Evolutionary conservation across 2,113 vertebrate genomes (phyloP).

Genomic region (Larimichthys polyactis): DNA sequence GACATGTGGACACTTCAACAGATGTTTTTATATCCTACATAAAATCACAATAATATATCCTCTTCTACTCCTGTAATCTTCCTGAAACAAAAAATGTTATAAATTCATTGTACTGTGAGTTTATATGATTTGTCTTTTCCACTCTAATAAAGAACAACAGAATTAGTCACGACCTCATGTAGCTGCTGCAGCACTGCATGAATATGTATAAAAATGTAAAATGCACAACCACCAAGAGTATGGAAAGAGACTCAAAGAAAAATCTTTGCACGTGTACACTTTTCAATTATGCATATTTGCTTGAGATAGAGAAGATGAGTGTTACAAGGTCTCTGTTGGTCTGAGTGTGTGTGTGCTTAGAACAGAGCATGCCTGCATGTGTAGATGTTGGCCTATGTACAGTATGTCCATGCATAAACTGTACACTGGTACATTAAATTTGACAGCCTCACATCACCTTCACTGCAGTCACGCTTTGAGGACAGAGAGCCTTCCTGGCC

Average conservation of each 20-base stretch:
- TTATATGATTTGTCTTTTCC: not conserved
- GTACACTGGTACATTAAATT: slow-evolving; percentile 7
- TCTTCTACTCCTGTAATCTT: not conserved
- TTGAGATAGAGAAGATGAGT: not conserved
- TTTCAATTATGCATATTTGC: not conserved
- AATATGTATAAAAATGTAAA: not conserved
- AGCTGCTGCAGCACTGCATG: not conserved
- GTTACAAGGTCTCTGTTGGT: not conserved
- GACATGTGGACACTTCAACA: not conserved
- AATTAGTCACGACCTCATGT: not conserved
- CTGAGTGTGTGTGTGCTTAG: not conserved
- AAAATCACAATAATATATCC: not conserved
- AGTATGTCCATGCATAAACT: slow-evolving; percentile 22
- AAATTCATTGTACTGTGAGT: not conserved
- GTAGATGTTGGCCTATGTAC: not conserved
- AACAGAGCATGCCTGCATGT: not conserved
- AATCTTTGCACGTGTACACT: not conserved
- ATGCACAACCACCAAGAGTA: too few relatives aligned
- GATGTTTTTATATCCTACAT: not conserved
- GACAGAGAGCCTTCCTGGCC: slow-evolving; percentile 61
- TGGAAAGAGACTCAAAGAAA: not conserved
- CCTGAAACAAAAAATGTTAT: not conserved
- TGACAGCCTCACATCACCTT: slow-evolving; percentile 51
- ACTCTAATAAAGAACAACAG: not conserved
- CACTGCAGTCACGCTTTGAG: slow-evolving; percentile 45